Base-by-base conservation (phyloP, 2,113 vertebrate genomes). In the Brachyhypopomus occidentalis region DNA sequence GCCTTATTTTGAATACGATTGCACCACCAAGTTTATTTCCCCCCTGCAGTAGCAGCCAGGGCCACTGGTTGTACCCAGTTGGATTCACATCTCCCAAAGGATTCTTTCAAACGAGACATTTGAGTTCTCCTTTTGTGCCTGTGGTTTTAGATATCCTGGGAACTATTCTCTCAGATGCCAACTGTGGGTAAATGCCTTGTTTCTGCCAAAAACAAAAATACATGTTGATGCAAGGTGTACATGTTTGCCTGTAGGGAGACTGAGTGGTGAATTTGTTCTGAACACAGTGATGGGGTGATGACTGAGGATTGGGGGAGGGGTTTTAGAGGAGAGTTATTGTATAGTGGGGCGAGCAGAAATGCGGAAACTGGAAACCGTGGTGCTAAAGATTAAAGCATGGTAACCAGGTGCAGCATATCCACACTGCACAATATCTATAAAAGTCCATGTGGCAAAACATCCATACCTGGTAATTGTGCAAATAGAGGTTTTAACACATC, bases 101-200 rank as follows among this genome's bases (percentile, higher is more conserved):
- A 80, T 34, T 86, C 70, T 83, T 45, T 78, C 20, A 3, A 22
- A 23, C 76, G 48, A 2, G 36, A 55, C 66, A 72, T 62, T 71
- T 71, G 48, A 36, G 76, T 72, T 77, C 67, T 81, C 75, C n/a
- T 38, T 60, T 78, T 78, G 41, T 63, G 34, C 25, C 14, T 56
- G 20, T 75, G 3, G 11, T 20, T 81, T 80, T 71, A 52, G 77
- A 83, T 74, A 56, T 74, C 11, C 60, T 30, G n/a, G 25, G 55
- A n/a, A 20, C 52, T 58, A n/a, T 70, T 73, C 11, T 12, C 38
- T 20, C 34, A 64, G 36, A 23, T 72, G 56, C 66, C 73, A 74
- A 81, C 52, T 30, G 14, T 58, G 59, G 11, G 12, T 70, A 36
- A 58, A 45, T 19, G 12, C n/a, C 69, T 71, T 80, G 34, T n/a